phyloP scores from a whole-genome alignment of 64 coral and sea anemone species.

The Stichodactyla helianthus region DNA sequence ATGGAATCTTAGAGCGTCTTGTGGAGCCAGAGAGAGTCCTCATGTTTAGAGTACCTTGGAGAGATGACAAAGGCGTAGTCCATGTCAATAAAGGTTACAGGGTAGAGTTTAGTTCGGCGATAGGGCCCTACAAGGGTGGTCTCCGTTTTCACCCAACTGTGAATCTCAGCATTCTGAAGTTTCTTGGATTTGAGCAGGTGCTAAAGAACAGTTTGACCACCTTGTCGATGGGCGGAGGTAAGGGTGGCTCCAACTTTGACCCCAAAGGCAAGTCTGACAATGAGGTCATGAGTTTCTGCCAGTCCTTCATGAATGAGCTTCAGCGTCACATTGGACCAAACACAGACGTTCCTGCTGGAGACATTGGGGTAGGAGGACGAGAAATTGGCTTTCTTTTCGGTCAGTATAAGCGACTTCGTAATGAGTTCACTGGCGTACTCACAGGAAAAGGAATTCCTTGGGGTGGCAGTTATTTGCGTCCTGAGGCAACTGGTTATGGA shows the following conservation, averaged over 20 bases:
- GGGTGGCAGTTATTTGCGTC: slow-evolving; percentile 80
- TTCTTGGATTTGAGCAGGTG: slow-evolving; percentile 75
- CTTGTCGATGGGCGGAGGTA: slow-evolving; percentile 82
- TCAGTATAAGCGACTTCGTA: slow-evolving; percentile 84
- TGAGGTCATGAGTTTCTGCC: slow-evolving; percentile 93
- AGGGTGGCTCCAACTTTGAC: slow-evolving; percentile 88
- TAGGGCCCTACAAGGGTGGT: slow-evolving; percentile 78
- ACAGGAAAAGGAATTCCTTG: slow-evolving; percentile 77
- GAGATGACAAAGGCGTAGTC: slow-evolving; percentile 45
- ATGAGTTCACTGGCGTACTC: slow-evolving; percentile 90
- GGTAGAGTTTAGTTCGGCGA: slow-evolving; percentile 44
- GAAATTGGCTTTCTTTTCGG: slow-evolving; percentile 89
- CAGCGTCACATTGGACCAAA: slow-evolving; percentile 80
- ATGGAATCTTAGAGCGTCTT: slow-evolving; percentile 36
- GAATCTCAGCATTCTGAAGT: slow-evolving; percentile 60
- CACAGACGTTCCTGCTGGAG: slow-evolving; percentile 84
- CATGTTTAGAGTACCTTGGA: slow-evolving; percentile 69
- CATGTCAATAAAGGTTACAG: slow-evolving; percentile 61
- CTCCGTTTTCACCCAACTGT: slow-evolving; percentile 71
- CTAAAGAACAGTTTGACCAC: slow-evolving; percentile 90
- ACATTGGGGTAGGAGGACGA: slow-evolving; percentile 86
- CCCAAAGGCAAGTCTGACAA: slow-evolving; percentile 89
- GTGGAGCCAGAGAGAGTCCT: slow-evolving; percentile 67
- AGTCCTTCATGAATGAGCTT: slow-evolving; percentile 88
- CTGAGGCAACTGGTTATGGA: slow-evolving; percentile 90